These are phyloP conservation scores for Drusus annulatus DNA, from an alignment of 1,140 invertebrate genomes.

Conservation along the genomic window DNA sequence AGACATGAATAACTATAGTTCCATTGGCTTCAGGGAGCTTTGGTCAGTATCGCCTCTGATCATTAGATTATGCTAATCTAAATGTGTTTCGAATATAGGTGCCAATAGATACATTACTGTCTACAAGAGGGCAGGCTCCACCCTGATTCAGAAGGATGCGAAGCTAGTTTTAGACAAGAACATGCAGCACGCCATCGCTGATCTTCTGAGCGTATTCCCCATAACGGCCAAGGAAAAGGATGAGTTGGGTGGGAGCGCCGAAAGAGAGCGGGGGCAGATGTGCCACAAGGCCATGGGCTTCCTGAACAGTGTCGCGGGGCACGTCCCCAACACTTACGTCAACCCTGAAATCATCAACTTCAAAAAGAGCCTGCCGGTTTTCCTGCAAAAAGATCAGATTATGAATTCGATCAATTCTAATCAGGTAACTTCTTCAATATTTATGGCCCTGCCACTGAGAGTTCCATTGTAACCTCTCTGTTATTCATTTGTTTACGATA, in stretches of 20 bases:
- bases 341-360: slow-evolving; percentile 68
- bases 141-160: slow-evolving; percentile 81
- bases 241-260: slow-evolving; percentile 64
- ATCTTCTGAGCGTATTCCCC: slow-evolving; percentile 77
- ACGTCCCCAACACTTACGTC: slow-evolving; percentile 67
- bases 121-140: slow-evolving; percentile 81
- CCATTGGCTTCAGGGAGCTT: too few relatives aligned
- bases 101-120: slow-evolving; percentile 81
- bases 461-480: too few relatives aligned
- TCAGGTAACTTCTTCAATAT: slow-evolving; percentile 61
- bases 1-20: too few relatives aligned
- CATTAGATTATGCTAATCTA: too few relatives aligned
- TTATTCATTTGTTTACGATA: too few relatives aligned
- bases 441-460: too few relatives aligned
- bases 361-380: slow-evolving; percentile 67
- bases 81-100: slow-evolving; percentile 65
- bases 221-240: slow-evolving; percentile 80
- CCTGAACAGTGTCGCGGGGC: slow-evolving; percentile 64
- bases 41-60: too few relatives aligned
- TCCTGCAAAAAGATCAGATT: slow-evolving; percentile 66
- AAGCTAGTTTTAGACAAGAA: slow-evolving; percentile 76
- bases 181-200: slow-evolving; percentile 73
- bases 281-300: slow-evolving; percentile 66
- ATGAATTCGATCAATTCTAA: slow-evolving; percentile 66
- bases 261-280: slow-evolving; percentile 66